phyloP scores from a whole-genome alignment of 2,113 vertebrate genomes.

The Mixornis gularis region DNA sequence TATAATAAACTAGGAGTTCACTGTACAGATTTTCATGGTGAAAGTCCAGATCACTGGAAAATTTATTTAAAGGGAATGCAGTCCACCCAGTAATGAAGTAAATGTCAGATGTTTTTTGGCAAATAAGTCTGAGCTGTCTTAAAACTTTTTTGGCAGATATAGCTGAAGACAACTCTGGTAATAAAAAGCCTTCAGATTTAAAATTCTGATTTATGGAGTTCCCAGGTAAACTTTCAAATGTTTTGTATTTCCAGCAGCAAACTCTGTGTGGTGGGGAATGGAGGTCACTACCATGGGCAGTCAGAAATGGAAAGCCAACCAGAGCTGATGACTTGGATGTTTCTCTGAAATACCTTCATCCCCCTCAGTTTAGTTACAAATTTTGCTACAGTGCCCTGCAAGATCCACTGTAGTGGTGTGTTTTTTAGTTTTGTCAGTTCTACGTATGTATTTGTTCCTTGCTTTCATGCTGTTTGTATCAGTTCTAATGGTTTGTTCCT shows the following conservation, averaged over 20 bases:
- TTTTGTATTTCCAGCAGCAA: not conserved
- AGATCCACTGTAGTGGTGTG: rapidly evolving
- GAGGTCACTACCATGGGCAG: rapidly evolving
- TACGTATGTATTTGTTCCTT: no score
- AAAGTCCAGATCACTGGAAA: constrained; percentile 64
- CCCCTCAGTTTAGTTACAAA: not conserved
- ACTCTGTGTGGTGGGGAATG: not conserved
- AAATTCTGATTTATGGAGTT: not conserved
- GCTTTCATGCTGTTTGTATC: no score
- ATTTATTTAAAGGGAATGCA: constrained; percentile 72
- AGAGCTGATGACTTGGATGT: not conserved
- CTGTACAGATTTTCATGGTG: constrained; percentile 70
- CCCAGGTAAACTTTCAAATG: not conserved
- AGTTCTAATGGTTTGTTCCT: no score
- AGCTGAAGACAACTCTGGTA: not conserved
- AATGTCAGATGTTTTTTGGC: constrained; percentile 51
- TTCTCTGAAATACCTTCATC: not conserved
- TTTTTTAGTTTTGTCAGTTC: no score
- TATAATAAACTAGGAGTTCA: constrained; percentile 79
- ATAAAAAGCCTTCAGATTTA: constrained; percentile 9
- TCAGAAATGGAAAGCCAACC: not conserved
- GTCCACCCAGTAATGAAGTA: constrained; percentile 60
- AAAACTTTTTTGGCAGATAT: constrained; percentile 41
- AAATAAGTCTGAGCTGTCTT: constrained; percentile 52
- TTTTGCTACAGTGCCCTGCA: not conserved